A percentile compares a stretch with the other conserved stretches of the same genome.
Conservation (phyloP, 2,797 vertebrate species). For the Denticeps clupeoides region DNA sequence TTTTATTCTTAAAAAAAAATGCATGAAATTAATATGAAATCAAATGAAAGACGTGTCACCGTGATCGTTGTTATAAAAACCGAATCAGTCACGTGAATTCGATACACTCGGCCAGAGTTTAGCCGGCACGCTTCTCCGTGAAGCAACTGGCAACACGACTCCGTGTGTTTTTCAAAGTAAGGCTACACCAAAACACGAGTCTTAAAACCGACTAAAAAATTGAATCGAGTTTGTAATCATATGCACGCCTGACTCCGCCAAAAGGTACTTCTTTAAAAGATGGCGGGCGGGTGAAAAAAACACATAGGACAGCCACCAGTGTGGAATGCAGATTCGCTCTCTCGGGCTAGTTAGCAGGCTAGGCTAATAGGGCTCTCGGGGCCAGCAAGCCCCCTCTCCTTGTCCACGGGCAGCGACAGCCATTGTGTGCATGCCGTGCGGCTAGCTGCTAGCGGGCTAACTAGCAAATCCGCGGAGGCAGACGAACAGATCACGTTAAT, state of each 20-base stretch:
- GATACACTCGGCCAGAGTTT: slow-evolving; percentile 3
- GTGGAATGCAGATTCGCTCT: slow-evolving; percentile 29
- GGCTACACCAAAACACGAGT: too few species aligned
- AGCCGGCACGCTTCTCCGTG: too few species aligned
- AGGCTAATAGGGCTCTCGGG: slow-evolving; percentile 11
- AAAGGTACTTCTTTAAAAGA: slow-evolving; percentile 56
- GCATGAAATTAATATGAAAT: not conserved
- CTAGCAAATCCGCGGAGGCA: slow-evolving; percentile 7
- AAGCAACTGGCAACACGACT: too few species aligned
- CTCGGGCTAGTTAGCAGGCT: slow-evolving; percentile 18
- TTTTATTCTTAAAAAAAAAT: not conserved
- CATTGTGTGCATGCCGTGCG: slow-evolving; percentile 18
- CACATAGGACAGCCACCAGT: slow-evolving; percentile 32
- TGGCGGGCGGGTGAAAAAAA: slow-evolving; percentile 69
- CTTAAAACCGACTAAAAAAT: too few species aligned
- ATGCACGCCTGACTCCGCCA: not conserved
- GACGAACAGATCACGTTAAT: not conserved
- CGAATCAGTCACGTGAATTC: slow-evolving; percentile 3
- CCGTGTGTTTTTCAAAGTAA: too few species aligned
- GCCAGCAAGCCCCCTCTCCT: slow-evolving; percentile 22
- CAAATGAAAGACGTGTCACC: too few species aligned
- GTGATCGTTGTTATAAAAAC: too few species aligned
- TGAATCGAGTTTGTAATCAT: too few species aligned
- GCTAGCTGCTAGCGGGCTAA: slow-evolving; percentile 43
- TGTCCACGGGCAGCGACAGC: slow-evolving; percentile 24